Evolutionary conservation across 2,113 vertebrate species (phyloP).

Genomic region (Notothenia rossii): DNA sequence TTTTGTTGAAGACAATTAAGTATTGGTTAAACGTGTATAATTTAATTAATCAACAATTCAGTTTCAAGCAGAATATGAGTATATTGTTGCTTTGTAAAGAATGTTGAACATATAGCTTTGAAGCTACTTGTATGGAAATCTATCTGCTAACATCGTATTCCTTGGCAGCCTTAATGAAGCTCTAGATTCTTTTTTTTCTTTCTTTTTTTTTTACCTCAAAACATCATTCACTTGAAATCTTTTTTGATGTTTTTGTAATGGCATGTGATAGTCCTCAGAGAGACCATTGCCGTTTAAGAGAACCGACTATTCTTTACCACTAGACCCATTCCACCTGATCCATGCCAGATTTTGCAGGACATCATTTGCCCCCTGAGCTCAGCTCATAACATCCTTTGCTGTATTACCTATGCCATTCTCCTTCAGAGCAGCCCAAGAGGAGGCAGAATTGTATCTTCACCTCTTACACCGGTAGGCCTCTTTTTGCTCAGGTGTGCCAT

Average conservation of each 20-base stretch:
- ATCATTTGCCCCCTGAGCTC: constrained; percentile 54
- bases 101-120: background rate
- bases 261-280: background rate
- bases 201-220: background rate
- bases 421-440: constrained; percentile 31
- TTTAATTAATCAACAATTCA: background rate
- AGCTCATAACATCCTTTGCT: constrained; percentile 44
- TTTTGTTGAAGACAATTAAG: background rate
- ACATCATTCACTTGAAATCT: background rate
- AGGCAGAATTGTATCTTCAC: constrained; percentile 33
- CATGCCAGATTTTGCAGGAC: constrained; percentile 72
- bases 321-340: constrained; percentile 68
- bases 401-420: constrained; percentile 62
- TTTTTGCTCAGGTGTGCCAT: constrained; percentile 61
- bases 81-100: constrained; percentile 22
- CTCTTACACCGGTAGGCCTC: constrained; percentile 17
- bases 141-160: background rate
- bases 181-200: background rate
- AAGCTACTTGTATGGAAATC: background rate
- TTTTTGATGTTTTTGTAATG: background rate
- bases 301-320: constrained; percentile 12
- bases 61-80: constrained; percentile 7
- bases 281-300: background rate
- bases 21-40: background rate
- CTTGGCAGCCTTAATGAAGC: background rate